These are phyloP conservation scores for Bombyx mandarina DNA, from an alignment of 1,140 invertebrate genomes.

Conservation along the genomic window DNA sequence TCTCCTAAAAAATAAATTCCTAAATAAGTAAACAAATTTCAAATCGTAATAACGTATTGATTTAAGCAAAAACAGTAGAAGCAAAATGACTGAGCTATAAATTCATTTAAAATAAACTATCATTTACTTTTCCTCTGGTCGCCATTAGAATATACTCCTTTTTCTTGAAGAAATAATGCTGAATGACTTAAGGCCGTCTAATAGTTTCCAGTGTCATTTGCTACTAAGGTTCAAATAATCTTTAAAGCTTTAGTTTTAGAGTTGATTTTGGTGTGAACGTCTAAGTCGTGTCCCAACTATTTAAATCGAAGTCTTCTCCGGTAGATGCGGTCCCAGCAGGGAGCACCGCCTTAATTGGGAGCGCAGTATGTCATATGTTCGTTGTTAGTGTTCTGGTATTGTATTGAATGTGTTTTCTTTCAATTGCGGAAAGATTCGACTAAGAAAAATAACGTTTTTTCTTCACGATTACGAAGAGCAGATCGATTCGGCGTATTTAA, in stretches of 20 bases:
- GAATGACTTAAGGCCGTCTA: conserved; percentile 46
- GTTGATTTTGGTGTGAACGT: conserved; percentile 13
- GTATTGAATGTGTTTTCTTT: conserved; percentile 29
- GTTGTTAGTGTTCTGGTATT: conserved; percentile 27
- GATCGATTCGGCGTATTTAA: too few species aligned
- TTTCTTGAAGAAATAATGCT: too few species aligned
- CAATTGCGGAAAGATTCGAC: not conserved
- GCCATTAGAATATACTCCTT: too few species aligned
- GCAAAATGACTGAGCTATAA: too few species aligned
- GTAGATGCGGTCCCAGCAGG: conserved; percentile 51
- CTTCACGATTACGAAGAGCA: not conserved
- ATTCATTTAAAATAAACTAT: too few species aligned
- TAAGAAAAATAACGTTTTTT: not conserved
- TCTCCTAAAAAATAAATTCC: too few species aligned
- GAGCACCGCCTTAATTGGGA: conserved; percentile 60
- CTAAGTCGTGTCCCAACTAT: conserved; percentile 52
- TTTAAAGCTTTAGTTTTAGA: not conserved
- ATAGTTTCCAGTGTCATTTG: conserved; percentile 29
- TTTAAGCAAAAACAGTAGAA: too few species aligned
- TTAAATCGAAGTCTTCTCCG: conserved; percentile 40
- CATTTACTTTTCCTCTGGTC: too few species aligned
- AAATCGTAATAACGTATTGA: too few species aligned
- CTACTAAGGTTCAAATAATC: conserved; percentile 3
- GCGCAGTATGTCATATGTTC: conserved; percentile 56
- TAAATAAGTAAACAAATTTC: too few species aligned